phyloP scores from a whole-genome alignment of 1,140 invertebrate species.

The Pollicipes pollicipes region DNA sequence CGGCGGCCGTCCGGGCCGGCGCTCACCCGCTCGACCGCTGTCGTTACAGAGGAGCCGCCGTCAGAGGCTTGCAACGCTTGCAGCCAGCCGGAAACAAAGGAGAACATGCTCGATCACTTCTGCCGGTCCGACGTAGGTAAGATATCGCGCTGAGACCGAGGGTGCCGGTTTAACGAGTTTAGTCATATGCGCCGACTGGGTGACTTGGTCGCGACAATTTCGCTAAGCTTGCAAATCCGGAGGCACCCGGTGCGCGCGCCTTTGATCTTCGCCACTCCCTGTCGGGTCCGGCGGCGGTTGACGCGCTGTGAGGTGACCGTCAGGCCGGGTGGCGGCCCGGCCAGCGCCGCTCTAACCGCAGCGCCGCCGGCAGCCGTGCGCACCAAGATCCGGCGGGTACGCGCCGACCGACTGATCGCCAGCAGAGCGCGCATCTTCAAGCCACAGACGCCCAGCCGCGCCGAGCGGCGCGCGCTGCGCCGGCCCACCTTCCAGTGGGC shows the following conservation, averaged over 20 bases:
- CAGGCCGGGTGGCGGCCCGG: too few relatives aligned
- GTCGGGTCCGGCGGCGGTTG: too few relatives aligned
- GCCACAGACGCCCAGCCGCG: slow-evolving; percentile 23
- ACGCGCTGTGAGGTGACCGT: too few relatives aligned
- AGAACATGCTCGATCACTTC: slow-evolving; percentile 44
- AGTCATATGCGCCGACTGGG: too few relatives aligned
- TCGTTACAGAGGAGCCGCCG: not conserved
- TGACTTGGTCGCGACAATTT: too few relatives aligned
- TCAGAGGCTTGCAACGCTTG: slow-evolving; percentile 31
- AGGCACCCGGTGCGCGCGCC: too few relatives aligned
- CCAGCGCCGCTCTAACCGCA: too few relatives aligned
- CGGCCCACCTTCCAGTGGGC: slow-evolving; percentile 25
- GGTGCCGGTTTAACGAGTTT: not conserved
- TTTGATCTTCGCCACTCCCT: too few relatives aligned
- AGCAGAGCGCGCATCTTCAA: slow-evolving; percentile 30
- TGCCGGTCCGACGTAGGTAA: slow-evolving; percentile 42
- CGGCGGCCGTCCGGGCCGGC: too few relatives aligned
- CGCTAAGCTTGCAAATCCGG: too few relatives aligned
- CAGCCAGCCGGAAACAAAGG: slow-evolving; percentile 41
- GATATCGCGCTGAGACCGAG: slow-evolving; percentile 16
- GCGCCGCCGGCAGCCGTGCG: slow-evolving; percentile 25
- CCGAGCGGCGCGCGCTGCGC: slow-evolving; percentile 22
- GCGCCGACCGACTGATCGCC: slow-evolving; percentile 25
- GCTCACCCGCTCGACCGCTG: not conserved
- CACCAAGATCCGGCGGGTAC: slow-evolving; percentile 25